A percentile compares a stretch with the other conserved stretches of the same genome.
Conservation (phyloP, 2,888 invertebrate genomes). For the Amphimallon solstitiale region DNA sequence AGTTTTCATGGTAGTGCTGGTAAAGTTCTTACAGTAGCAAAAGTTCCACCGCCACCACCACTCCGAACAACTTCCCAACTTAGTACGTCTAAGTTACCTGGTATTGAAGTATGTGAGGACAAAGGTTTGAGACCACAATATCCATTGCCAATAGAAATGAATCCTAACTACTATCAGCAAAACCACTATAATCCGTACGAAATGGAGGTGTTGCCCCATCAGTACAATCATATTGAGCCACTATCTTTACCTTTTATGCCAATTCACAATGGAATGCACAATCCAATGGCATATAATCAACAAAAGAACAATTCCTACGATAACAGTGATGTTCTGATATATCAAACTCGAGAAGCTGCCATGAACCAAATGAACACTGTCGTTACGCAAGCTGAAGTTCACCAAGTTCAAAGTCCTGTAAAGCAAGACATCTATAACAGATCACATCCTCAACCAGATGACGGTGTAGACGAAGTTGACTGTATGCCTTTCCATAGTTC, state of each 20-base stretch:
- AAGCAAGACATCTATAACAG: slow-evolving; percentile 62
- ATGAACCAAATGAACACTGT: slow-evolving; percentile 65
- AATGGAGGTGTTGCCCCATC: slow-evolving; percentile 37
- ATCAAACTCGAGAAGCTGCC: slow-evolving; percentile 48
- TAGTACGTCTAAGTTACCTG: slow-evolving; percentile 72
- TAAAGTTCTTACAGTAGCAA: slow-evolving; percentile 82
- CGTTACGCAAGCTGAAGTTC: slow-evolving; percentile 87
- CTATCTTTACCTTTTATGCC: slow-evolving; percentile 69
- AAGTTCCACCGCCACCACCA: slow-evolving; percentile 87
- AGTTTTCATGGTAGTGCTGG: slow-evolving; percentile 88
- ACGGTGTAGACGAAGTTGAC: slow-evolving; percentile 73
- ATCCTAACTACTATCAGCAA: slow-evolving; percentile 47
- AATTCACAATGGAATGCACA: neutral
- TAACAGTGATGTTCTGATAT: slow-evolving; percentile 32
- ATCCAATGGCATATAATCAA: neutral
- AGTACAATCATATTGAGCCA: slow-evolving; percentile 61
- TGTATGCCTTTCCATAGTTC: slow-evolving; percentile 67
- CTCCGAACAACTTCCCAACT: slow-evolving; percentile 88
- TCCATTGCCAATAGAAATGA: slow-evolving; percentile 59
- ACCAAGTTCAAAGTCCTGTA: slow-evolving; percentile 80
- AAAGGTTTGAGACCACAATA: slow-evolving; percentile 64
- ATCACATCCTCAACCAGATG: slow-evolving; percentile 60
- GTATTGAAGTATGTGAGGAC: slow-evolving; percentile 66
- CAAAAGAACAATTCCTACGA: slow-evolving; percentile 25
- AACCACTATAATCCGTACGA: slow-evolving; percentile 44